Evolutionary conservation across 2,888 invertebrate genomes (phyloP), one percentile per base, ranked within the genome.

Genomic region (Thysanoteuthis rhombus): DNA sequence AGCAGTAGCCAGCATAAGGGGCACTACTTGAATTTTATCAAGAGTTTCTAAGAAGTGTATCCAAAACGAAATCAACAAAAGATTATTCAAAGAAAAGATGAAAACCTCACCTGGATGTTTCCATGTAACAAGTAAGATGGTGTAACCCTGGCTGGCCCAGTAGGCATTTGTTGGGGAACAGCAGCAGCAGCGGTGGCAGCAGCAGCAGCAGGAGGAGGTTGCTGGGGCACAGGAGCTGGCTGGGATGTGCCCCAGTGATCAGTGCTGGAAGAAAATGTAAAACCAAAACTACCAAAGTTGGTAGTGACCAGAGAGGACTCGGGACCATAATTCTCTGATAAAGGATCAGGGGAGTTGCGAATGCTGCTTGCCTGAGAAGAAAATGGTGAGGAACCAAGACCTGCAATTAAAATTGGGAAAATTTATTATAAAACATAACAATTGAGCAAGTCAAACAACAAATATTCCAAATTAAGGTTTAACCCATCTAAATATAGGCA

Each of bases 341-440:
- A 94, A 5, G 96, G 95, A 93, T 96, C 96, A n/a, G 96, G 96
- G 2, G 96, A 96, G 94, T 96, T 96, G 42, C 96, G 94, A 91
- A 96, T 95, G 94, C 96, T 96, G 94, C 96, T 96, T 5, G 95
- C 95, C 91, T 95, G 95, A 6, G 96, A 96, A 19, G 96, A 96
- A 93, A 96, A 96, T 40, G 96, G 96, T 19, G 96, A 96, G 19
- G 96, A 96, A 25, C 95, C 95, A 91, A 96, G 93, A 95, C 96
- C 96, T 96, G 93, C 58, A 94, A 94, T 4, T 38, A 89, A 93
- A 38, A 89, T 3, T 10, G 25, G 22, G 52, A 52, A 52, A 22
- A 47, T 52, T 75, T 12, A 16, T 42, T 42, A 42, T 3, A 42
- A 42, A 42, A 4, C 42, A 42, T 42, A 42, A 42, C 42, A 42